Evolutionary conservation across 2,888 invertebrate genomes (phyloP), one percentile per base, ranked within the genome.

Genomic region (Apoda limacodes): DNA sequence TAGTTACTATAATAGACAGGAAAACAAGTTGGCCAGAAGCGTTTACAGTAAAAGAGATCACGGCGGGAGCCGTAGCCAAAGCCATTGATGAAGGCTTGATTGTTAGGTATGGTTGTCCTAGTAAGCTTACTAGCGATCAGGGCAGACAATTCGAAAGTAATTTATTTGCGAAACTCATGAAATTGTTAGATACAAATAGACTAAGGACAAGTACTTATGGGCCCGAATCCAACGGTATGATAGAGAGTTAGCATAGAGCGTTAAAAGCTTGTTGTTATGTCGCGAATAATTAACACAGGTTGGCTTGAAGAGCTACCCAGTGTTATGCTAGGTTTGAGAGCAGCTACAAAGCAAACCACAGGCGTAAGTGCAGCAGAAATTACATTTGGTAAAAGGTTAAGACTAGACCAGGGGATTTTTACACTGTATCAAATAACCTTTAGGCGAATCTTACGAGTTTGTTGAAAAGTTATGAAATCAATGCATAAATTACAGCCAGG

Each of bases 1-100:
- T n/a, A n/a, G 23, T 50, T 1, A 46, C 47, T 0, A 45, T 48
- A 17, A 42, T 46, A 20, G 43, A 46, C 24, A 25, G 51, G 9
- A 13, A 5, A 9, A 48, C 44, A 5, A 15, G 41, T 5, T 49
- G 51, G 49, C 46, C 48, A 1, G 47, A 50, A 31, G 50, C 41
- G 2, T 25, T 38, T 22, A 43, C 46, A 1, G 25, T 43, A 3
- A n/a, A 22, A 13, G 42, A 44, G 6, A 43, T 42, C 10, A 32
- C 37, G 6, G 44, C 40, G 2, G 38, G 43, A 5, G 37, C 25
- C 2, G 39, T 46, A 5, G 40, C 48, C 1, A 39, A 33, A 24
- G 25, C 21, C 2, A 13, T 47, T 5, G 43, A 42, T 29, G 34
- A 39, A 11, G 24, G 14, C 1, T 47, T 45, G 44, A 35, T 46